A percentile compares a stretch with the other conserved stretches of the same genome.
Conservation (phyloP, 1,140 invertebrate genomes). For the Anastrepha obliqua region DNA sequence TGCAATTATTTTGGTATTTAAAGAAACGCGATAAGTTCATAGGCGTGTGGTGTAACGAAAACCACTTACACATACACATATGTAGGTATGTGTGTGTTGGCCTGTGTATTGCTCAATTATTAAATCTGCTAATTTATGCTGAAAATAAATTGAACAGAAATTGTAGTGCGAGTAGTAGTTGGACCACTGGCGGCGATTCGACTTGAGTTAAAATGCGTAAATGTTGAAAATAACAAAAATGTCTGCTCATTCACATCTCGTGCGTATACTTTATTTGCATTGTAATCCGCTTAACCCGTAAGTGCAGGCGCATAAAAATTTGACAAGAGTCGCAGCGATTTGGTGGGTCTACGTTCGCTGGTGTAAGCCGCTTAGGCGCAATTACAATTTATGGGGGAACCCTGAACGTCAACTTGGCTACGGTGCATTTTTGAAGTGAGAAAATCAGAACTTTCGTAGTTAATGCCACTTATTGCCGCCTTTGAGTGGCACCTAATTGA, state of each 20-base stretch:
- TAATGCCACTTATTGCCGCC: constrained; percentile 12
- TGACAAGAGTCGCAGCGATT: not conserved
- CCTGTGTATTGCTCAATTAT: not conserved
- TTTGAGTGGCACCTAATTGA: constrained; percentile 32
- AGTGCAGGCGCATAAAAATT: constrained; percentile 12
- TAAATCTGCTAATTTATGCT: constrained; percentile 21
- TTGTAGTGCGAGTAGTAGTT: not conserved
- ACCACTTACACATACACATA: not conserved
- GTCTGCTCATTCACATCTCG: not conserved
- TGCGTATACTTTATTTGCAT: not conserved
- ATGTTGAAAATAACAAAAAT: not conserved
- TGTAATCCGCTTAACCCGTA: constrained; percentile 41
- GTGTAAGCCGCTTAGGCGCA: constrained; percentile 34
- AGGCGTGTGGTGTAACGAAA: not conserved
- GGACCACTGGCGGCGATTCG: not conserved
- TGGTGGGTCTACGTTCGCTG: not conserved
- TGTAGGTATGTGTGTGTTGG: not conserved
- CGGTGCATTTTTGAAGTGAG: not conserved
- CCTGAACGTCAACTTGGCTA: not conserved
- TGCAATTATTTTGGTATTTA: constrained; percentile 10
- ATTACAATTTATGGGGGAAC: not conserved
- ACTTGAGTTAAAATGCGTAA: not conserved
- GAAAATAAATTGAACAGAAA: constrained; percentile 29
- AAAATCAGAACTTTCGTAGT: not conserved
- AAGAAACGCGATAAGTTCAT: not conserved